Evolutionary conservation across 1,140 invertebrate species (phyloP).

Genomic region (Trachymyrmex cornetzi): DNA sequence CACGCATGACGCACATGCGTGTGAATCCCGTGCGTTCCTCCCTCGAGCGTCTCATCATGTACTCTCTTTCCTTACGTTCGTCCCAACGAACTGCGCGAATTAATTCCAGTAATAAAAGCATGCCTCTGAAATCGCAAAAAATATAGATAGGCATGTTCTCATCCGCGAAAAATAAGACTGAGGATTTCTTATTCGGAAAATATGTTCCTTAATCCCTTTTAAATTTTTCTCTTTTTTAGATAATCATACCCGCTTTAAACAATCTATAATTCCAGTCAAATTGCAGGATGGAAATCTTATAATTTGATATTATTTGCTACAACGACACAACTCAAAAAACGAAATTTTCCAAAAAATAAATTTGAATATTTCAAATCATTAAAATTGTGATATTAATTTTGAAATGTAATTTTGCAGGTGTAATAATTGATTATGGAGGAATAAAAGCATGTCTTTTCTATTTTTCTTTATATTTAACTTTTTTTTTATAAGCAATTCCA

Average conservation of each 20-base stretch:
- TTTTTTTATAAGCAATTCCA: no score
- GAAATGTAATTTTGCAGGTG: no score
- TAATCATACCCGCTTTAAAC: background rate
- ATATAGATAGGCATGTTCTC: background rate
- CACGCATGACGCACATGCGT: slow-evolving; percentile 68
- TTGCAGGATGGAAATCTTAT: background rate
- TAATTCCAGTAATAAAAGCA: background rate
- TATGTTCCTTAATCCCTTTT: background rate
- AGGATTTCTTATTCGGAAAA: background rate
- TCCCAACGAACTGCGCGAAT: background rate
- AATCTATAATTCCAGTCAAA: background rate
- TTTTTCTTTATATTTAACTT: no score
- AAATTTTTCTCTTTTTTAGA: background rate
- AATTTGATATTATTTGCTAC: no score
- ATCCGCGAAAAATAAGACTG: background rate
- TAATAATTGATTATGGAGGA: no score
- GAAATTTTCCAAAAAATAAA: no score
- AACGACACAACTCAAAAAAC: no score
- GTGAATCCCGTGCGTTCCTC: slow-evolving; percentile 66
- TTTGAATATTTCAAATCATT: no score
- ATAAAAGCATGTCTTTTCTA: no score
- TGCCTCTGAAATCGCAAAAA: background rate
- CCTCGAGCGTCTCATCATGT: background rate
- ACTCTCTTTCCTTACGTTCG: background rate
- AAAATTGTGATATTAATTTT: no score